These are phyloP conservation scores for Romanogobio albipinnatus DNA, from an alignment of 2,113 vertebrate genomes.

Conservation along the genomic window DNA sequence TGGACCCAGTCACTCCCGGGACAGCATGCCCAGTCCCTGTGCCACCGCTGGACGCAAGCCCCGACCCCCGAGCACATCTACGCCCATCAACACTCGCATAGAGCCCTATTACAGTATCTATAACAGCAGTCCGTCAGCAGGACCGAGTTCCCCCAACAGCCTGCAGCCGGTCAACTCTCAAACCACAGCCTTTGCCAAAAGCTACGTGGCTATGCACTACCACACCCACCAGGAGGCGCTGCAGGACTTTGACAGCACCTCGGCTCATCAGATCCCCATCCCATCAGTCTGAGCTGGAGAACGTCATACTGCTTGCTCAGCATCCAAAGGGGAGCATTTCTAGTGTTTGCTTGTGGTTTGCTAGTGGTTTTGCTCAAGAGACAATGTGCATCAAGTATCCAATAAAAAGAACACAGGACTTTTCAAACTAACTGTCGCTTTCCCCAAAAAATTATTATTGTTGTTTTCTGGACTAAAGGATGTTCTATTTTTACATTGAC, in stretches of 20 bases:
- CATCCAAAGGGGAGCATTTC: constrained; percentile 1
- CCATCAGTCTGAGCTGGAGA: constrained; percentile 80
- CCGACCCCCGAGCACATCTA: constrained; percentile 87
- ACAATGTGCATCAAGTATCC: constrained; percentile 18
- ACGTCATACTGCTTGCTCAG: background rate
- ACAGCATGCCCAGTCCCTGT: constrained; percentile 83
- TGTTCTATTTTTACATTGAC: constrained; percentile 63
- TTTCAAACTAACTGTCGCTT: constrained; percentile 15
- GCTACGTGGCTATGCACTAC: constrained; percentile 88
- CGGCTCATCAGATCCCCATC: constrained; percentile 84
- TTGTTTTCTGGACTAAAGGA: constrained; percentile 45
- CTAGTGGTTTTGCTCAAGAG: constrained; percentile 32
- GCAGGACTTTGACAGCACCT: constrained; percentile 82
- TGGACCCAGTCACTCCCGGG: constrained; percentile 88
- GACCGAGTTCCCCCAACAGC: constrained; percentile 80
- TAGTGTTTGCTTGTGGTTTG: constrained; percentile 29
- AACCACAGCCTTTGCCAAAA: constrained; percentile 83
- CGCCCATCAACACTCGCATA: constrained; percentile 91
- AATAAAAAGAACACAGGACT: constrained; percentile 1
- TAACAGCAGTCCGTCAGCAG: constrained; percentile 87
- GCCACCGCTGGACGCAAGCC: constrained; percentile 77
- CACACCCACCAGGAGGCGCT: constrained; percentile 80
- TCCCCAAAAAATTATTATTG: constrained; percentile 52
- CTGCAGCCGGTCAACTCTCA: constrained; percentile 81
- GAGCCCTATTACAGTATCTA: constrained; percentile 98